Conservation (phyloP, 1,140 invertebrate species). For the Pseudomyrmex flavicornis region DNA sequence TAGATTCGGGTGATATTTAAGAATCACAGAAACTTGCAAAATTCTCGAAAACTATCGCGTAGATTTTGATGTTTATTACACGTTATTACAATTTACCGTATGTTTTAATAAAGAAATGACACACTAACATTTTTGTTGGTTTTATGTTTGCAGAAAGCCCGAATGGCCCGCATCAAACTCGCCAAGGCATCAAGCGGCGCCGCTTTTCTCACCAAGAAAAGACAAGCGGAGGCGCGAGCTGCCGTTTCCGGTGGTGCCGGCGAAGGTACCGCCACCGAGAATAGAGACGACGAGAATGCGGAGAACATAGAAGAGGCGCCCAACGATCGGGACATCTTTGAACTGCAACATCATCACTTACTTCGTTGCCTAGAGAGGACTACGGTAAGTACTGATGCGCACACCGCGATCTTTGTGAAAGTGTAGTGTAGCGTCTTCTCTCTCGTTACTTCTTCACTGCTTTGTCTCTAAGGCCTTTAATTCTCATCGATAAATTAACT, state of each 20-base stretch:
- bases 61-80: too few species aligned
- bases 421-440: not conserved
- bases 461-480: not conserved
- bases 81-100: too few species aligned
- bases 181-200: constrained; percentile 99
- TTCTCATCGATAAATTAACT: constrained; percentile 40
- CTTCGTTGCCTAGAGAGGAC: constrained; percentile 99
- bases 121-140: constrained; percentile 32
- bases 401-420: not conserved
- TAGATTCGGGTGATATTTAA: too few species aligned
- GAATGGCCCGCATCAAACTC: constrained; percentile 98
- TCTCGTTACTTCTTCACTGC: not conserved
- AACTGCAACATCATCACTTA: constrained; percentile 99
- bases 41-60: too few species aligned
- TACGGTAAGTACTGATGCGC: constrained; percentile 89
- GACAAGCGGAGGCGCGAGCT: constrained; percentile 97
- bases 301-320: constrained; percentile 95
- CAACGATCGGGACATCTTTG: constrained; percentile 98
- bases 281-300: constrained; percentile 89
- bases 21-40: too few species aligned
- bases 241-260: constrained; percentile 86
- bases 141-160: constrained; percentile 95
- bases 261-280: too few species aligned
- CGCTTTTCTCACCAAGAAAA: constrained; percentile 99
- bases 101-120: not conserved